phyloP scores from a whole-genome alignment of 2,797 vertebrate genomes.

The Echiichthys vipera region DNA sequence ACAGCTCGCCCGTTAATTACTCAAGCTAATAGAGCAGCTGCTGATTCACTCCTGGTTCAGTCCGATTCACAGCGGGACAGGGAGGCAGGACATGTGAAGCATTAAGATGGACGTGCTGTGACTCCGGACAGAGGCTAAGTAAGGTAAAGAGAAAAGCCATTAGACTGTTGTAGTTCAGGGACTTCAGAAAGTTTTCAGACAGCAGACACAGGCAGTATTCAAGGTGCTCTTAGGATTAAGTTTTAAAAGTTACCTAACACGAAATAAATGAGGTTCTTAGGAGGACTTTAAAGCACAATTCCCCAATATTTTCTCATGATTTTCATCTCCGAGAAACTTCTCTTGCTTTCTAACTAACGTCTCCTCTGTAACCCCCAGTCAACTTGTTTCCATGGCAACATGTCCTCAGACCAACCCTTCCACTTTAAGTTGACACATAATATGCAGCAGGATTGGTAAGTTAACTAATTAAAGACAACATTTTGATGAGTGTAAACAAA shows the following conservation, averaged over 20 bases:
- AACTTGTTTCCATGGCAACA: conserved; percentile 61
- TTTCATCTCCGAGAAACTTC: conserved; percentile 34
- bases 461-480: conserved; percentile 21
- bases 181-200: conserved; percentile 13
- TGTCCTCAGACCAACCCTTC: conserved; percentile 39
- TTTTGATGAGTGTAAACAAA: not conserved
- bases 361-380: not conserved
- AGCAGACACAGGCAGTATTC: not conserved
- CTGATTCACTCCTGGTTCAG: conserved; percentile 62
- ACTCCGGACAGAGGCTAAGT: conserved; percentile 37
- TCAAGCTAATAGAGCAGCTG: conserved; percentile 72
- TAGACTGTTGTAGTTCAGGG: conserved; percentile 35
- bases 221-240: not conserved
- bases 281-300: conserved; percentile 19
- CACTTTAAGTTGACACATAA: conserved; percentile 27
- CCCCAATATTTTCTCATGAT: conserved; percentile 13
- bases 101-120: conserved; percentile 53
- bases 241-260: not conserved
- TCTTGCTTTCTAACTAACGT: conserved; percentile 13
- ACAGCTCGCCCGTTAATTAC: conserved; percentile 70
- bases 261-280: not conserved
- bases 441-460: not conserved
- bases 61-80: conserved; percentile 53
- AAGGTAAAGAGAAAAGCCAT: conserved; percentile 37
- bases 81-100: conserved; percentile 41